phyloP scores from a whole-genome alignment of 2,888 invertebrate genomes.

The Augiades crinisus region DNA sequence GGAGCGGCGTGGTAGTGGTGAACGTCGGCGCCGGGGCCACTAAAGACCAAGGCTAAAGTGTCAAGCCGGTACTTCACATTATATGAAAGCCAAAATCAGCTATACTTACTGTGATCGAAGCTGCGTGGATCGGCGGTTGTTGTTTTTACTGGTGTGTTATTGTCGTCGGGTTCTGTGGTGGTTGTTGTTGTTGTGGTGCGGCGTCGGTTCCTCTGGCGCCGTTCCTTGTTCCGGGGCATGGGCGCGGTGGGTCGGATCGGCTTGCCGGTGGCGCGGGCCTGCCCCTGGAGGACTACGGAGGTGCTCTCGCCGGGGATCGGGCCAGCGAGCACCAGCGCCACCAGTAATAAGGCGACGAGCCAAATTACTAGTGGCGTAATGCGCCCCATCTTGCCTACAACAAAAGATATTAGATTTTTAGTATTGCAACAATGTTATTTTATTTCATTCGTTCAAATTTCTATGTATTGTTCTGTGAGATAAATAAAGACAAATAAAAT shows the following conservation, averaged over 20 bases:
- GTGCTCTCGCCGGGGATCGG: conserved; percentile 42
- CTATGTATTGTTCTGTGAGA: too few species aligned
- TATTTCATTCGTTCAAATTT: too few species aligned
- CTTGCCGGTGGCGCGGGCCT: conserved; percentile 26
- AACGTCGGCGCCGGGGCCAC: conserved; percentile 21
- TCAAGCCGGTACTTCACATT: conserved; percentile 18
- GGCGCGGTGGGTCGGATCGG: conserved; percentile 38
- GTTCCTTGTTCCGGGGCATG: conserved; percentile 44
- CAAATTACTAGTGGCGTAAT: conserved; percentile 73
- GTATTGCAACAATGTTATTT: too few species aligned
- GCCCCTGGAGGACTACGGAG: conserved; percentile 29
- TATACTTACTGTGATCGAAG: conserved; percentile 61
- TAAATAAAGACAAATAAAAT: too few species aligned
- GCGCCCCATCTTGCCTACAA: conserved; percentile 61
- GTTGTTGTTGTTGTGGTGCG: conserved; percentile 61
- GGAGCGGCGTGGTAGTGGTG: conserved; percentile 8
- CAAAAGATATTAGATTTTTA: too few species aligned
- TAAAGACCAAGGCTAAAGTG: conserved; percentile 23
- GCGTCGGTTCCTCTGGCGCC: conserved; percentile 52
- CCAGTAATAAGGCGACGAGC: conserved; percentile 66
- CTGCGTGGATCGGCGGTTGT: conserved; percentile 29
- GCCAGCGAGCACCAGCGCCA: conserved; percentile 69
- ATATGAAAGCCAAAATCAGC: neutral
- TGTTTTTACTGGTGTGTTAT: neutral
- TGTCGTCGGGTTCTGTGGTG: conserved; percentile 22